Percentiles rank a stretch among this genome's conserved stretches.
These are phyloP conservation scores for Melinaea marsaeus DNA, from an alignment of 2,888 invertebrate species.

Conservation along the genomic window DNA sequence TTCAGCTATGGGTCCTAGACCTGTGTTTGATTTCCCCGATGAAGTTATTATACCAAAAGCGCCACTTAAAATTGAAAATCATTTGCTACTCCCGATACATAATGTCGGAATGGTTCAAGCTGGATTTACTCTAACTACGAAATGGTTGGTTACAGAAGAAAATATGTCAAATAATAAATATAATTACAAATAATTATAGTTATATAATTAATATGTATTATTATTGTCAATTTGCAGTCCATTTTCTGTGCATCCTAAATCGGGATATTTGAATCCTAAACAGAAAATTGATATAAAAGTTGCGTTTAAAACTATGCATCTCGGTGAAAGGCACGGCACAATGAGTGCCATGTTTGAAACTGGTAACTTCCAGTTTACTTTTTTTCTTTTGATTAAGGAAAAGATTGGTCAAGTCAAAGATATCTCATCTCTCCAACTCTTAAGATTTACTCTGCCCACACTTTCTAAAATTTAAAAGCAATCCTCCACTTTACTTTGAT, in stretches of 20 bases:
- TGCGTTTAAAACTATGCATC: constrained; percentile 68
- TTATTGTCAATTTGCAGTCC: constrained; percentile 51
- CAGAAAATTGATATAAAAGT: constrained; percentile 71
- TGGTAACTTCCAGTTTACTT: constrained; percentile 42
- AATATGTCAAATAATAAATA: background rate
- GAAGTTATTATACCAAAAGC: constrained; percentile 50
- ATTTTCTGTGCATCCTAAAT: constrained; percentile 74
- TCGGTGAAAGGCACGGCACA: constrained; percentile 59
- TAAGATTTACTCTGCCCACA: background rate
- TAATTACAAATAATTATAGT: background rate
- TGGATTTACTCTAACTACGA: constrained; percentile 55
- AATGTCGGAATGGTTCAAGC: constrained; percentile 56
- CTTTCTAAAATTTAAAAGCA: background rate
- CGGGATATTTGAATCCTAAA: constrained; percentile 67
- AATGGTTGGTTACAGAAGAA: constrained; percentile 44
- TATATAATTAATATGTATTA: background rate
- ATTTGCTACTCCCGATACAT: constrained; percentile 42
- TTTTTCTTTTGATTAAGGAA: too few species aligned
- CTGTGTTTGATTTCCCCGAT: constrained; percentile 64
- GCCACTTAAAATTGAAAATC: constrained; percentile 59
- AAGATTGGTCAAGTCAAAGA: too few species aligned
- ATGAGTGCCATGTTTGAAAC: constrained; percentile 59
- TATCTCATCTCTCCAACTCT: too few species aligned
- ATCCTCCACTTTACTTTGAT: background rate
- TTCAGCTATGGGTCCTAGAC: constrained; percentile 66